These are phyloP conservation scores for Cheilosia impressa DNA, from an alignment of 2,888 invertebrate species.

Conservation along the genomic window DNA sequence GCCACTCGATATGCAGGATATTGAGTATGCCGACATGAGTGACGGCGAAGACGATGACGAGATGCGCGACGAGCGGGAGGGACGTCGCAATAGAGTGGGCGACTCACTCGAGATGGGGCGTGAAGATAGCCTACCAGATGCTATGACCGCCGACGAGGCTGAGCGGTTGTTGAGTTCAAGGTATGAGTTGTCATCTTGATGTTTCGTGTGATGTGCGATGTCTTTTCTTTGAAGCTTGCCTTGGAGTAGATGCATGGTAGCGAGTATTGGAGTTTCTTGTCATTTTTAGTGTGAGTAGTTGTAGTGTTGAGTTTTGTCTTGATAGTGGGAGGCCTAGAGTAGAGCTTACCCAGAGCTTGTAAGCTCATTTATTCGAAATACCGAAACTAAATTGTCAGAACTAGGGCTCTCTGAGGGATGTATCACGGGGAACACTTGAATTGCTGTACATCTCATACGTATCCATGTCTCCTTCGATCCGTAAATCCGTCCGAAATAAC, in stretches of 20 bases:
- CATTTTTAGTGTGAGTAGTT: slow-evolving; percentile 76
- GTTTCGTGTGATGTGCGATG: background rate
- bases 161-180: slow-evolving; percentile 93
- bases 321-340: background rate
- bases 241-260: slow-evolving; percentile 73
- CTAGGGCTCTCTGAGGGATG: too few species aligned
- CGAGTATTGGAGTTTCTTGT: slow-evolving; percentile 73
- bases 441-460: too few species aligned
- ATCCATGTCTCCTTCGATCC: too few species aligned
- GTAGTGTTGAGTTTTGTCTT: slow-evolving; percentile 76
- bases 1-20: slow-evolving; percentile 85
- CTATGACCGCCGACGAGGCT: slow-evolving; percentile 94
- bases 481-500: too few species aligned
- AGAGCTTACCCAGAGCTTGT: too few species aligned
- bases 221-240: slow-evolving; percentile 13
- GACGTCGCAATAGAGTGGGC: slow-evolving; percentile 45
- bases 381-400: too few species aligned
- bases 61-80: slow-evolving; percentile 70
- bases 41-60: slow-evolving; percentile 85
- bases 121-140: slow-evolving; percentile 84
- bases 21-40: slow-evolving; percentile 86
- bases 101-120: slow-evolving; percentile 76
- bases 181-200: slow-evolving; percentile 84
- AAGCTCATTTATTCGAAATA: too few species aligned
- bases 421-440: too few species aligned